Evolutionary conservation across 2,113 vertebrate species (phyloP).

Genomic region (Malurus melanocephalus): DNA sequence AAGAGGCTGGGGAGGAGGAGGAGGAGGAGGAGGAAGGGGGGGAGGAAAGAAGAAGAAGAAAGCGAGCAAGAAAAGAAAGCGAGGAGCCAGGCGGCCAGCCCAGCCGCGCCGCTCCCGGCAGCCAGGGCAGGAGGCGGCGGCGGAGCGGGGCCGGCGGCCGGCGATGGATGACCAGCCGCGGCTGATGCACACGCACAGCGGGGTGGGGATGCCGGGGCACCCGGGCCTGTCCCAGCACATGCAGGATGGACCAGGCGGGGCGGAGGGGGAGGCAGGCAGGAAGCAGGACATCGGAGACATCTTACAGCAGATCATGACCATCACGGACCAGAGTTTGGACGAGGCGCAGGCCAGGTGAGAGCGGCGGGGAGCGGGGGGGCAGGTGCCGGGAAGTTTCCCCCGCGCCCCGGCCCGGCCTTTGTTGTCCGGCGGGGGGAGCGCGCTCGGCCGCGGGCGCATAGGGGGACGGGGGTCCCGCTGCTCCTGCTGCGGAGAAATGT

Average conservation of each 20-base stretch:
- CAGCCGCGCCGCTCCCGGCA: conserved; percentile 46
- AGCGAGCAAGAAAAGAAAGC: conserved; percentile 55
- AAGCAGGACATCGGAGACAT: conserved; percentile 99
- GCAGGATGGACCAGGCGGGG: conserved; percentile 86
- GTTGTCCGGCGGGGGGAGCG: conserved; percentile 38
- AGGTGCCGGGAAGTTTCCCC: conserved; percentile 26
- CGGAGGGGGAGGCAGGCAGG: conserved; percentile 88
- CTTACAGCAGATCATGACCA: conserved; percentile 98
- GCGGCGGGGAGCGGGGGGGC: not conserved
- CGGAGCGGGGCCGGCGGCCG: conserved; percentile 47
- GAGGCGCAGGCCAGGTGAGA: conserved; percentile 97
- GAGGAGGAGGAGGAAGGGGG: conserved; percentile 4
- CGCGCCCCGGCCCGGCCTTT: conserved; percentile 32
- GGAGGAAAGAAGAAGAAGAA: conserved; percentile 59
- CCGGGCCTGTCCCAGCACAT: conserved; percentile 94
- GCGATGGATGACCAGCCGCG: conserved; percentile 95
- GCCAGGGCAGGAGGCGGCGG: conserved; percentile 38
- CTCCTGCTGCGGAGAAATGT: not conserved
- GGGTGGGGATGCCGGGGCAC: conserved; percentile 91
- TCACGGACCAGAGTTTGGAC: conserved; percentile 97
- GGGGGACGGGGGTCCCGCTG: not conserved
- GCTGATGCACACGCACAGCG: conserved; percentile 93
- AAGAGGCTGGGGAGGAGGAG: conserved; percentile 40
- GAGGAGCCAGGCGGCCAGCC: conserved; percentile 48
- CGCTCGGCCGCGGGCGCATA: not conserved